Conservation (phyloP, 1,140 invertebrate species). For the Zaprionus africanus region DNA sequence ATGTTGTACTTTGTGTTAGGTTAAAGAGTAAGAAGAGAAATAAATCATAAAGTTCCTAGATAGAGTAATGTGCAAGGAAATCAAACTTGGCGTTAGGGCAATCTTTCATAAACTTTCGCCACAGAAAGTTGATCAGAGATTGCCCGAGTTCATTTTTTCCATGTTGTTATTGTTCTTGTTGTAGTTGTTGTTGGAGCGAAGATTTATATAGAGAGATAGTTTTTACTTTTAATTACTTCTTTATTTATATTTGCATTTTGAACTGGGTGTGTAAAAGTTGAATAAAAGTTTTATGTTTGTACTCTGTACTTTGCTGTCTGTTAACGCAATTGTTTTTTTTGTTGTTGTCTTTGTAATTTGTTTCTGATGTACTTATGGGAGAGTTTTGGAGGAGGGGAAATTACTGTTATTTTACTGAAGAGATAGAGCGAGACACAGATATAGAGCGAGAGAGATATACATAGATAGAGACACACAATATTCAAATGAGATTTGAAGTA, state of each 20-base stretch:
- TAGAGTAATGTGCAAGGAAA: conserved; percentile 42
- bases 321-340: conserved; percentile 55
- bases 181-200: conserved; percentile 40
- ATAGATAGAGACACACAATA: conserved; percentile 17
- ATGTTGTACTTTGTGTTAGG: conserved; percentile 52
- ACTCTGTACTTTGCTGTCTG: conserved; percentile 58
- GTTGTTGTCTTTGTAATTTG: conserved; percentile 55
- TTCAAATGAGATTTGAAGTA: conserved; percentile 17
- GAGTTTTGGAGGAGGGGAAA: neutral
- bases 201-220: conserved; percentile 8
- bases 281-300: conserved; percentile 43
- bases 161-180: conserved; percentile 48
- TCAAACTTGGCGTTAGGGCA: conserved; percentile 32
- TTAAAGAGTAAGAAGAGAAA: conserved; percentile 32
- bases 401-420: conserved; percentile 18
- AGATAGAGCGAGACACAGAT: conserved; percentile 9
- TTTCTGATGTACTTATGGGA: conserved; percentile 35
- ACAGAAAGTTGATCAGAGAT: conserved; percentile 38
- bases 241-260: conserved; percentile 76
- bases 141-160: conserved; percentile 27
- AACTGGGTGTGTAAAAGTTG: conserved; percentile 76
- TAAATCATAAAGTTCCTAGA: conserved; percentile 57
- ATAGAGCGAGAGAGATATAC: conserved; percentile 5
- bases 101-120: conserved; percentile 41
- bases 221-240: conserved; percentile 32